Conservation (phyloP, 2,888 invertebrate species). For the Trissolcus brochymenae region DNA sequence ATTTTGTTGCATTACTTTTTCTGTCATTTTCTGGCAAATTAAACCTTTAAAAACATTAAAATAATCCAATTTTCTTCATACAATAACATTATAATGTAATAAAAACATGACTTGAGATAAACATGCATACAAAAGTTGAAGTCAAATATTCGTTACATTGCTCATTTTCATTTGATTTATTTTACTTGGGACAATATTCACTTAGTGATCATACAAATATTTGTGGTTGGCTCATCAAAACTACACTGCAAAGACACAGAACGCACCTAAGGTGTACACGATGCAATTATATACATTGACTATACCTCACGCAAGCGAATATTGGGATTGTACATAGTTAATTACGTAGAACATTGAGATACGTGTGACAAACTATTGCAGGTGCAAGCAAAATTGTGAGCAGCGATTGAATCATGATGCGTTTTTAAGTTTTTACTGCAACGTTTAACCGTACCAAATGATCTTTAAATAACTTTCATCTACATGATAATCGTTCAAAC, state of each 20-base stretch:
- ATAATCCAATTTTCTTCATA: too few relatives aligned
- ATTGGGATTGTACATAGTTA: slow-evolving; percentile 44
- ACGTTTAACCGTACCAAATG: background rate
- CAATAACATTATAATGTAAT: too few relatives aligned
- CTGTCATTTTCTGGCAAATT: too few relatives aligned
- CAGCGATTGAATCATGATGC: background rate
- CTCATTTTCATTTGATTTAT: background rate
- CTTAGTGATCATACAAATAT: slow-evolving; percentile 12
- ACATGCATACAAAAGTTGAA: too few relatives aligned
- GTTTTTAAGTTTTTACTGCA: background rate
- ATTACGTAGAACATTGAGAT: slow-evolving; percentile 34
- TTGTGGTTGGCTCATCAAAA: slow-evolving; percentile 16
- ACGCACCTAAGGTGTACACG: slow-evolving; percentile 9
- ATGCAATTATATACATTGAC: slow-evolving; percentile 19
- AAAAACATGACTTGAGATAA: too few relatives aligned
- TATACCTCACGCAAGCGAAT: slow-evolving; percentile 25
- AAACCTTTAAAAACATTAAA: too few relatives aligned
- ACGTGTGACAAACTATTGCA: slow-evolving; percentile 12
- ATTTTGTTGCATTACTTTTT: background rate
- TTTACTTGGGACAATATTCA: background rate
- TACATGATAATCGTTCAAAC: background rate
- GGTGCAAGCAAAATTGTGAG: background rate
- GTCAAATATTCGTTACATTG: background rate
- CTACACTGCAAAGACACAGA: slow-evolving; percentile 10
- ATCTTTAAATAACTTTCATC: background rate